Evolutionary conservation across 2,888 invertebrate species (phyloP).

Genomic region (Andrena flavipes): DNA sequence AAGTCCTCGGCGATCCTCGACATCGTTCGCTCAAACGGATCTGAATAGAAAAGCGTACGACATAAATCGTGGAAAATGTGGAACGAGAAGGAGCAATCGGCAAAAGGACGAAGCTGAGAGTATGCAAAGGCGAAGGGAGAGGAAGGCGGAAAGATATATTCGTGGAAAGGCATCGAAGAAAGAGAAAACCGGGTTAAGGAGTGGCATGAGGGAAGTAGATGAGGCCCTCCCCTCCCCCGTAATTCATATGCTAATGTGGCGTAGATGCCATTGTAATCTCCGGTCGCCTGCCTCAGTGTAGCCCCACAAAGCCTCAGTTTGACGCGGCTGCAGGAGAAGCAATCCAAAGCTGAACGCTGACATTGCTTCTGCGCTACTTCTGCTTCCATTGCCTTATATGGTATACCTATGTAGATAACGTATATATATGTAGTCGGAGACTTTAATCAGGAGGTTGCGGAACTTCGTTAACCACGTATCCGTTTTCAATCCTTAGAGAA

Average conservation of each 20-base stretch:
- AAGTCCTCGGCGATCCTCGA: conserved; percentile 53
- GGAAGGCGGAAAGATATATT: conserved; percentile 2
- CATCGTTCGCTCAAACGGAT: conserved; percentile 48
- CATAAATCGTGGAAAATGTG: conserved; percentile 37
- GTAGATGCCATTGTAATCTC: conserved; percentile 85
- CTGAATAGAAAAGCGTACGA: conserved; percentile 34
- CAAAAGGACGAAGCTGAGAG: conserved; percentile 7
- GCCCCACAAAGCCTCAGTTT: conserved; percentile 83
- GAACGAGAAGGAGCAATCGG: conserved; percentile 11
- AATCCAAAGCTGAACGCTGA: conserved; percentile 76
- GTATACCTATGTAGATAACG: conserved; percentile 75
- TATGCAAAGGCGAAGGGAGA: background rate
- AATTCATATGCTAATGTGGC: conserved; percentile 85
- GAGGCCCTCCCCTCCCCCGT: conserved; percentile 75
- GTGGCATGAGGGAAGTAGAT: conserved; percentile 61
- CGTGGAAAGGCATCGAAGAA: conserved; percentile 54
- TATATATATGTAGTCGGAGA: conserved; percentile 75
- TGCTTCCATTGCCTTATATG: conserved; percentile 38
- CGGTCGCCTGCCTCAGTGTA: conserved; percentile 81
- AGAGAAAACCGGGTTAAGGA: conserved; percentile 54
- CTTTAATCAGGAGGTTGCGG: conserved; percentile 80
- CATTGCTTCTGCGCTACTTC: conserved; percentile 43
- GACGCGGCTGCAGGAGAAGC: conserved; percentile 81
- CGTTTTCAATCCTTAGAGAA: conserved; percentile 33
- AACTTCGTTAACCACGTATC: conserved; percentile 75